Base-by-base conservation (phyloP, 2,888 invertebrate species). In the Drosophila diplacantha region DNA sequence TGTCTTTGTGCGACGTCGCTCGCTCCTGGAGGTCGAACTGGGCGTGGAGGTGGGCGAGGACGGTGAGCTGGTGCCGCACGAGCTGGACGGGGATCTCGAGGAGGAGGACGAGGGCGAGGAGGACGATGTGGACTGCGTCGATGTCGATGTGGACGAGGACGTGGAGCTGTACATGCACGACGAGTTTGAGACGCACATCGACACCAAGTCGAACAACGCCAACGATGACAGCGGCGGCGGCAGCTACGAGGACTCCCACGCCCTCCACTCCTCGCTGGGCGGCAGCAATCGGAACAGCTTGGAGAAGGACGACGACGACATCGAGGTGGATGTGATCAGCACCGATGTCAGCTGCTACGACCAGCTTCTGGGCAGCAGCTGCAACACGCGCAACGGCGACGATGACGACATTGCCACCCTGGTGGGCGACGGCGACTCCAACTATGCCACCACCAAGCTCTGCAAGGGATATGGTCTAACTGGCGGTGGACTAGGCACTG, bases 311-410 rank as follows among this genome's bases (percentile, higher is more conserved):
- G 87, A 87, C 50, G 87, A 88, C 58, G 88, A 88, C 50, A 87
- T 87, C 58, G 87, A 88, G 54, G 86, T 87, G 56, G 88, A 88
- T 75, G 88, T 88, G 14, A 88, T 88, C 9, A 88, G 88, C 74
- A 88, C 88, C 22, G 88, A 88, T 81, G 88, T 87, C 51, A 88
- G 88, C 72, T 87, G 87, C 71, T 88, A 88, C 56, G 88, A 88
- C 70, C 88, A 88, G 57, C 69, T 88, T 22, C 73, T 86, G 31
- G 87, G 87, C 67, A 85, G 78, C 73, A 85, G 86, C 66, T 85
- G 85, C 63, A 85, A 85, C 39, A 87, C 86, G 3, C 80, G 86
- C 26, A 85, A 85, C 57, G 86, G 87, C 39, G 85, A 87, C 37
- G 84, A 85, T 58, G 87, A 87, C 69, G 78, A 77, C 34, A 85